These are phyloP conservation scores for Elmis aenea DNA, from an alignment of 2,888 invertebrate species.

Conservation along the genomic window DNA sequence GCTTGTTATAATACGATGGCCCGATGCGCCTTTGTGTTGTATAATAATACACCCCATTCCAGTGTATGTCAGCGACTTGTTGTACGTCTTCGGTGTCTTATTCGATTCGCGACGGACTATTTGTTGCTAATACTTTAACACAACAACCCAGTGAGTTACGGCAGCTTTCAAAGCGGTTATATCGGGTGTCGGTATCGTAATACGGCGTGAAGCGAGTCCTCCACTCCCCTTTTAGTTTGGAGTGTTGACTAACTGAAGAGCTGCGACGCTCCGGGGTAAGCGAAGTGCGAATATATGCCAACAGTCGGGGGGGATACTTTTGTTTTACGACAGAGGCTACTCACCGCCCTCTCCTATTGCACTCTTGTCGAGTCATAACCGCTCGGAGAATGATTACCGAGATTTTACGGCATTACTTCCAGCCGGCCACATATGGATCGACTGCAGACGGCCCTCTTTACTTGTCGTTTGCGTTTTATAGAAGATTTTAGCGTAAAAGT, in stretches of 20 bases:
- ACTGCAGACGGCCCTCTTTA: constrained; percentile 16
- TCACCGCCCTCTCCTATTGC: constrained; percentile 34
- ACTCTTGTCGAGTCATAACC: constrained; percentile 38
- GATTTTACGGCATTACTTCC: constrained; percentile 31
- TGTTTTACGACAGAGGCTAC: constrained; percentile 38
- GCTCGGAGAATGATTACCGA: constrained; percentile 36
- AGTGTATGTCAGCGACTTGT: constrained; percentile 20
- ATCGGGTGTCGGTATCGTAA: constrained; percentile 8
- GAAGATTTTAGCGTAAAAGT: constrained; percentile 21
- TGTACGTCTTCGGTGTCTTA: constrained; percentile 16
- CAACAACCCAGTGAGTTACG: background rate
- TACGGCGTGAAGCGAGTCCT: constrained; percentile 9
- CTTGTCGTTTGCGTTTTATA: constrained; percentile 25
- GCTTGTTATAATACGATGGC: constrained; percentile 19
- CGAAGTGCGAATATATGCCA: constrained; percentile 30
- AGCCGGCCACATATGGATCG: constrained; percentile 22
- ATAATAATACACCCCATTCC: constrained; percentile 18
- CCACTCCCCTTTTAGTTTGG: constrained; percentile 9
- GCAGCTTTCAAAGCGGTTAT: background rate
- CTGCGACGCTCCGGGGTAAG: constrained; percentile 20
- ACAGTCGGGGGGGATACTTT: constrained; percentile 29
- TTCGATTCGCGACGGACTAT: constrained; percentile 8
- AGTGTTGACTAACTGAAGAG: constrained; percentile 21
- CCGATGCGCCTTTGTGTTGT: constrained; percentile 20
- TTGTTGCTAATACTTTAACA: no score